Evolutionary conservation across 2,797 vertebrate genomes (phyloP), one percentile per base, ranked within the genome.

Genomic region (Megalops cyprinoides): DNA sequence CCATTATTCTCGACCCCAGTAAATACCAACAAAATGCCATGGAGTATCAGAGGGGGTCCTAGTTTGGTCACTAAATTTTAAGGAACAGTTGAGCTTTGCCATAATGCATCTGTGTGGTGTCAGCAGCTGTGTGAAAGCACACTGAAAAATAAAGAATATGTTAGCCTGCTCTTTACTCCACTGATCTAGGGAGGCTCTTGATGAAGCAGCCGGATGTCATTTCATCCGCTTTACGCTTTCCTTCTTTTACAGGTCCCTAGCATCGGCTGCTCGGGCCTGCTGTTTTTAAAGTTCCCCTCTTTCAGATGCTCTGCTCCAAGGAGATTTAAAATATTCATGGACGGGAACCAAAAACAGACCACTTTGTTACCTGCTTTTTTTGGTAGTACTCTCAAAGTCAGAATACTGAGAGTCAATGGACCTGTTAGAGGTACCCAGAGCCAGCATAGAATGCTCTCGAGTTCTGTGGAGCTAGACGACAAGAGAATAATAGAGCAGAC

Each of bases 1-100:
- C 53, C 53, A 23, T 23, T n/a, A n/a, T n/a, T n/a, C n/a, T n/a
- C 76, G 46, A 76, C 74, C 74, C 44, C 28, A 9, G 9, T 34
- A 53, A 76, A 76, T 48, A 76, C 49, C 74, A 31, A 49, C 74
- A 53, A 76, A 76, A 53, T 53, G 74, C 74, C 44, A 49, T 7
- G 1, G 20, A 1, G 25, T 55, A n/a, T n/a, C n/a, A n/a, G n/a
- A n/a, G n/a, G n/a, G n/a, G n/a, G n/a, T n/a, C n/a, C n/a, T n/a
- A n/a, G n/a, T 58, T 51, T 58, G 31, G 6, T 56, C 49, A 55
- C 31, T 25, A n/a, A 1, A 76, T 48, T 55, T 37, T 53, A 58
- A 77, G 51, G 31, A 28, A 12, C 53, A 58, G 58, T 77, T 77
- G 23, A 77, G 31, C 14, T 15, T 58, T 25, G 39, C 28, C 25